phyloP scores from a whole-genome alignment of 1,140 invertebrate genomes.

The Phortica variegata region DNA sequence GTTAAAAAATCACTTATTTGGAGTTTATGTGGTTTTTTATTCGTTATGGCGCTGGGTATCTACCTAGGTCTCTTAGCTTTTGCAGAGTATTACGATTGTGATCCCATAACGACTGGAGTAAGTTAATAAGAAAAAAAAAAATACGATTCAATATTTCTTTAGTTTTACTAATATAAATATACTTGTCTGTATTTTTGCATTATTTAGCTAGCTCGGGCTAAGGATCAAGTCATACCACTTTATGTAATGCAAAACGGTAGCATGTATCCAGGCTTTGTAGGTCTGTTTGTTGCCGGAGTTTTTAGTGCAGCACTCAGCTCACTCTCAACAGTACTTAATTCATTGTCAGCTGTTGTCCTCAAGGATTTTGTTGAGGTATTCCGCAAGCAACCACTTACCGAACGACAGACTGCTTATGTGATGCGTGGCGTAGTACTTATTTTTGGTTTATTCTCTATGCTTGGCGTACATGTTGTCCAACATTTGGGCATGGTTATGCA shows the following conservation, averaged over 20 bases:
- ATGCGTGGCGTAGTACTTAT: conserved; percentile 70
- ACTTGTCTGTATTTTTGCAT: neutral
- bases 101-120: conserved; percentile 67
- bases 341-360: conserved; percentile 87
- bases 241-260: conserved; percentile 80
- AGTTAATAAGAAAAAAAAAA: conserved; percentile 2
- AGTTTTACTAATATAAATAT: neutral
- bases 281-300: conserved; percentile 80
- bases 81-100: conserved; percentile 74
- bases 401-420: conserved; percentile 66
- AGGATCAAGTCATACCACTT: conserved; percentile 72
- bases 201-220: conserved; percentile 63
- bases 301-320: conserved; percentile 88
- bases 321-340: conserved; percentile 88
- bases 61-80: conserved; percentile 79
- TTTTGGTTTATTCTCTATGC: conserved; percentile 66
- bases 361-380: conserved; percentile 74
- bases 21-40: conserved; percentile 65
- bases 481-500: conserved; percentile 73
- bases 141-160: neutral
- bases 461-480: conserved; percentile 72
- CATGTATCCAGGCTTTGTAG: conserved; percentile 71
- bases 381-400: conserved; percentile 64
- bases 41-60: conserved; percentile 66
- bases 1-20: conserved; percentile 65